Conservation (phyloP, 2,113 vertebrate genomes). For the Rhinoderma darwinii region DNA sequence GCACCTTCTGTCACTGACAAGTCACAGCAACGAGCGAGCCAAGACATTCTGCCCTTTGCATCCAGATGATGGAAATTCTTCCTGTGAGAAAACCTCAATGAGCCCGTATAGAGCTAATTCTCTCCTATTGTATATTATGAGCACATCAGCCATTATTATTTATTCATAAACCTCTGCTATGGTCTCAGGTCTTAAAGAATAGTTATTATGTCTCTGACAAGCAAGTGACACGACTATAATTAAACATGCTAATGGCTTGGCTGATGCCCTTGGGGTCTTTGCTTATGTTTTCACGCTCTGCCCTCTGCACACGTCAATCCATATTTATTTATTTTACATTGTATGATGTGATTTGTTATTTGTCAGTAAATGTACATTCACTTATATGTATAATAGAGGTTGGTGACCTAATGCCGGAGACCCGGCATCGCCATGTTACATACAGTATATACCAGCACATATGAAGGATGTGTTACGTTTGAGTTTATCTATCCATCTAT, state of each 20-base stretch:
- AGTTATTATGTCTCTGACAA: background rate
- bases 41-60: constrained; percentile 12
- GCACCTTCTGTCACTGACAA: constrained; percentile 2
- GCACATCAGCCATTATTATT: background rate
- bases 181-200: background rate
- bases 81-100: constrained; percentile 2
- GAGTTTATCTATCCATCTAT: background rate
- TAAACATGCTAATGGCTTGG: background rate
- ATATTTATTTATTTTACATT: background rate
- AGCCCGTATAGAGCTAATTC: background rate
- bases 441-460: background rate
- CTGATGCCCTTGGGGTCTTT: background rate
- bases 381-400: background rate
- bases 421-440: too few species aligned
- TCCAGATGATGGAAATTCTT: constrained; percentile 2
- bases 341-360: background rate
- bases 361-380: too few species aligned
- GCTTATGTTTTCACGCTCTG: background rate
- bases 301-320: background rate
- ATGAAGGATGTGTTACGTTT: background rate
- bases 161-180: background rate
- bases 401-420: too few species aligned
- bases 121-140: background rate
- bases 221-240: background rate
- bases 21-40: constrained; percentile 17